Conservation (phyloP, 2,888 invertebrate species). For the Helicoverpa assulta region DNA sequence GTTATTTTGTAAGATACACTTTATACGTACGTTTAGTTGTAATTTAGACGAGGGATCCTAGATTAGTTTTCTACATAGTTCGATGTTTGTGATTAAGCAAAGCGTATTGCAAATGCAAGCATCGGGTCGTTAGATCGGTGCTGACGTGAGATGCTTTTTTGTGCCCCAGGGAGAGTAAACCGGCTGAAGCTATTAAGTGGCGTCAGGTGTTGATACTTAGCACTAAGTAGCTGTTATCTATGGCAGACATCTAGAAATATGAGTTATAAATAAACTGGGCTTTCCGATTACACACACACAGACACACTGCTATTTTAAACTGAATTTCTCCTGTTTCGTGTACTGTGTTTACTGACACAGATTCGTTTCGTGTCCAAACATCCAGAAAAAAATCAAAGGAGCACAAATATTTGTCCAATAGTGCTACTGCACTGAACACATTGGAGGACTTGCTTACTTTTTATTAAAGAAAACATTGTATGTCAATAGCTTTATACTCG, state of each 20-base stretch:
- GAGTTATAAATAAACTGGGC: conserved; percentile 20
- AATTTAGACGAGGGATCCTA: conserved; percentile 50
- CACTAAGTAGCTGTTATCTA: conserved; percentile 30
- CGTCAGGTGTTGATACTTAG: conserved; percentile 24
- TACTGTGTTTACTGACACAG: conserved; percentile 1
- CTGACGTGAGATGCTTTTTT: conserved; percentile 32
- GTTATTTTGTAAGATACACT: conserved; percentile 60
- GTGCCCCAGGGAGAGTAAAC: conserved; percentile 19
- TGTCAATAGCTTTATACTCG: background rate
- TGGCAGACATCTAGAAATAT: background rate
- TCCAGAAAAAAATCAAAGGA: conserved; percentile 1
- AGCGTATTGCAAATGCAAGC: conserved; percentile 26
- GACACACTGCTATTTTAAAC: background rate
- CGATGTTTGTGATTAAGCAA: conserved; percentile 49
- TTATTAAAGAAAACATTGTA: background rate
- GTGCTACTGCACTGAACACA: background rate
- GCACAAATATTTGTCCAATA: background rate
- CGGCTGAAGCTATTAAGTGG: conserved; percentile 30
- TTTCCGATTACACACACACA: background rate
- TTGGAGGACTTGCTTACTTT: background rate
- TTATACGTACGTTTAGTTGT: conserved; percentile 50
- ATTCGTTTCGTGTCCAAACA: background rate
- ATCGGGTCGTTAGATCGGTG: conserved; percentile 29
- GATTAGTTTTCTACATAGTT: conserved; percentile 49
- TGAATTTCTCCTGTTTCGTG: background rate